These are phyloP conservation scores for Protaetia brevitarsis DNA, from an alignment of 1,140 invertebrate species.

Conservation along the genomic window DNA sequence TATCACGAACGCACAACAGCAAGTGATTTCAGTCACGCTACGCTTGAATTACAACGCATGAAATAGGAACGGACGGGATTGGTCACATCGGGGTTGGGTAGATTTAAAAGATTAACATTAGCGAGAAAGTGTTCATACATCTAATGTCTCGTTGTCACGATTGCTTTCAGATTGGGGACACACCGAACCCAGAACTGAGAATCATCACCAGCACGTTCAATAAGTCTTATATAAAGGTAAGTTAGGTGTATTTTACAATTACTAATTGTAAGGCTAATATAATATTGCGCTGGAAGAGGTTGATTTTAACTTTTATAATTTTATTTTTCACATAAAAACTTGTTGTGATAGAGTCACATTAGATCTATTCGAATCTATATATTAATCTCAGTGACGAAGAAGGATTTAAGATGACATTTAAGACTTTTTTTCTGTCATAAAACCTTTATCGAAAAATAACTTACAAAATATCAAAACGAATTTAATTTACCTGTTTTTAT, in stretches of 20 bases:
- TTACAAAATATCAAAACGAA: too few relatives aligned
- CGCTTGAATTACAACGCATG: neutral
- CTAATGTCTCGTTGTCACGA: conserved; percentile 25
- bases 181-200: conserved; percentile 77
- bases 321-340: too few relatives aligned
- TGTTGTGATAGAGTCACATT: too few relatives aligned
- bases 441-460: too few relatives aligned
- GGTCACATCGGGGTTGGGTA: conserved; percentile 14
- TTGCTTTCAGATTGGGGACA: conserved; percentile 73
- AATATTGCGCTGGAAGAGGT: too few relatives aligned
- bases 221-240: conserved; percentile 78
- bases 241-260: conserved; percentile 38
- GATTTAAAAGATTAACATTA: conserved; percentile 1
- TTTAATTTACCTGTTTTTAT: too few relatives aligned
- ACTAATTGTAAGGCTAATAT: neutral
- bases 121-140: conserved; percentile 16
- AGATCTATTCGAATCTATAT: too few relatives aligned
- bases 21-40: conserved; percentile 28
- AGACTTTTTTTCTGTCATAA: too few relatives aligned
- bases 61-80: conserved; percentile 11
- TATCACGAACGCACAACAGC: neutral
- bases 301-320: too few relatives aligned
- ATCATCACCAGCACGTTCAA: conserved; percentile 84
- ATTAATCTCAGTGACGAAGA: too few relatives aligned
- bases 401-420: too few relatives aligned